Base-by-base conservation (phyloP, 2,797 vertebrate species). In the Eospalax fontanierii region DNA sequence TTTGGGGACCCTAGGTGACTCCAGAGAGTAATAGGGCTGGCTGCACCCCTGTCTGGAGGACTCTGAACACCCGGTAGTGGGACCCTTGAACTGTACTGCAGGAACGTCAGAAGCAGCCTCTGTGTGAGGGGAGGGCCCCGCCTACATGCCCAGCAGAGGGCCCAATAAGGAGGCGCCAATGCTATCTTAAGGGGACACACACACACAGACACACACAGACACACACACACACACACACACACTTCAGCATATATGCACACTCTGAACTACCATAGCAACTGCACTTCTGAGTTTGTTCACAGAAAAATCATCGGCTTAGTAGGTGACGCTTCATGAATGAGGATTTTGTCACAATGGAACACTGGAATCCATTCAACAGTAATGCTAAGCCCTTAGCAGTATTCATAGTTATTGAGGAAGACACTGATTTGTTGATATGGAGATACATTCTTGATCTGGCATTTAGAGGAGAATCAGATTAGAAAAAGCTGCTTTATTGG, bases 141-240 rank as follows among this genome's bases (percentile, higher is more conserved):
- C 4, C 38, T 84, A 40, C 80, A 35, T 0, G 7, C n/a, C 21
- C 12, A 43, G 68, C 35, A 26, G 12, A 14, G 24, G 22, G 26
- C 63, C 75, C 70, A 18, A 33, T 2, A 3, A 59, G 57, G 75
- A 21, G 59, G 59, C 21, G 14, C 59, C 21, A 21, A 9, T 4
- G 21, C 4, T 59, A 59, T 59, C 59, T 65, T 26, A 65, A n/a
- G n/a, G n/a, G n/a, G n/a, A n/a, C 30, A 70, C 5, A 26, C 1
- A 65, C 28, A 33, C 38, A 33, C 1, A 12, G 30, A 1, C 5
- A 18, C 21, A 22, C 24, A n/a, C 0, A 0, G 11, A 4, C 5
- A 10, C 21, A n/a, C 50, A 28, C n/a, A 59, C 84, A 71, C n/a
- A n/a, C 22, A 38, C 5, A 38, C 21, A 59, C 26, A 86, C 83